phyloP scores from a whole-genome alignment of 2,888 invertebrate genomes.

The Dione vanillae region DNA sequence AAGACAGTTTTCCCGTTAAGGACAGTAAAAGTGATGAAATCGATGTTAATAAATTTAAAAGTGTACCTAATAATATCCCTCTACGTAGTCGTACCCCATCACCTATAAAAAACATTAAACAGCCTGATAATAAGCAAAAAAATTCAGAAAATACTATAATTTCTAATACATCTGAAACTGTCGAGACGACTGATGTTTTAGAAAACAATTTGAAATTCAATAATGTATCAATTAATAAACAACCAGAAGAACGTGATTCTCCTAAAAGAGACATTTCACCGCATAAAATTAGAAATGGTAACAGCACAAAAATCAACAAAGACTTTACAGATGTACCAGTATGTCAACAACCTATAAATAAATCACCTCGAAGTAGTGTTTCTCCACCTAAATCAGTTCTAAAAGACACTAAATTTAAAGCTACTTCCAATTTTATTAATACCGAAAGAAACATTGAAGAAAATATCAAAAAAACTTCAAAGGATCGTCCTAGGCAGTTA shows the following conservation, averaged over 20 bases:
- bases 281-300: conserved; percentile 56
- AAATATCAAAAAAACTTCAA: conserved; percentile 58
- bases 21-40: background rate
- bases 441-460: conserved; percentile 65
- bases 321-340: background rate
- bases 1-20: conserved; percentile 11
- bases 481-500: conserved; percentile 67
- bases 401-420: conserved; percentile 60
- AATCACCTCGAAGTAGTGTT: conserved; percentile 55
- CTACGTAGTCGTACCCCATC: conserved; percentile 21
- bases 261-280: conserved; percentile 52
- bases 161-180: background rate
- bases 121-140: background rate
- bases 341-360: conserved; percentile 47
- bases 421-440: conserved; percentile 65
- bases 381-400: conserved; percentile 60
- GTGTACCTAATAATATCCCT: background rate
- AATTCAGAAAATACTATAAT: background rate
- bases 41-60: background rate
- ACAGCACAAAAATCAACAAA: conserved; percentile 37
- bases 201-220: conserved; percentile 1
- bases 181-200: background rate
- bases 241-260: conserved; percentile 13
- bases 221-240: conserved; percentile 3
- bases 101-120: conserved; percentile 19